Percentiles rank a stretch among this genome's conserved stretches.
Conservation (phyloP, 2,888 invertebrate genomes). For the Magallana nippona region DNA sequence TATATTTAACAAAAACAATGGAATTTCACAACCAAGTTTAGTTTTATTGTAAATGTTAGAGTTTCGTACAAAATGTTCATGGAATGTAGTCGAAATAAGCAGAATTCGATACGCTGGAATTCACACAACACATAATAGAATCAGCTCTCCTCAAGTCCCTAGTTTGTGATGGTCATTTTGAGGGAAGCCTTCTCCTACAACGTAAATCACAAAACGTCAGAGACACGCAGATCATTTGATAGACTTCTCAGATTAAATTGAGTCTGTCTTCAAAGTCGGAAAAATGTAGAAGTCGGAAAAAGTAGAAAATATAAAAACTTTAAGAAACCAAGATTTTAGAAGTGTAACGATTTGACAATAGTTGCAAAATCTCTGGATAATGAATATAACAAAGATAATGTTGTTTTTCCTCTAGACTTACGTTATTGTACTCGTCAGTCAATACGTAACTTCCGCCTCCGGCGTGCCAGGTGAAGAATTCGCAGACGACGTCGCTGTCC, state of each 20-base stretch:
- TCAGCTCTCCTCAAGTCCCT: background rate
- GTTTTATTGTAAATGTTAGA: background rate
- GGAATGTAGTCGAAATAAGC: conserved; percentile 26
- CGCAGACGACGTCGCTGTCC: conserved; percentile 36
- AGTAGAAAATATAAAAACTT: no score
- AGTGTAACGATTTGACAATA: no score
- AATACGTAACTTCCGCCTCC: conserved; percentile 19
- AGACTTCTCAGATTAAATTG: no score
- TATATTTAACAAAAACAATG: background rate
- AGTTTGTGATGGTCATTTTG: conserved; percentile 14
- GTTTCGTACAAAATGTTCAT: background rate
- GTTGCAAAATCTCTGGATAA: no score
- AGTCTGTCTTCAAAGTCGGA: no score
- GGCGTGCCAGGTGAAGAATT: conserved; percentile 49
- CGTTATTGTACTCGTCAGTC: background rate
- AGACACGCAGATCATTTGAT: no score
- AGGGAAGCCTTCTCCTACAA: conserved; percentile 13
- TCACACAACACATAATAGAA: background rate
- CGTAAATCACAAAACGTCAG: no score
- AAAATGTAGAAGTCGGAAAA: no score
- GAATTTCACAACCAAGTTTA: conserved; percentile 15
- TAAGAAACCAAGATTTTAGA: no score
- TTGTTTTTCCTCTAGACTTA: background rate
- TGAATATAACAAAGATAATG: no score
- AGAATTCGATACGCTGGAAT: conserved; percentile 16